Percentiles rank a stretch among this genome's conserved stretches.
Conservation (phyloP, 92 coral and sea anemone species). For the Zoanthus sansibaricus region DNA sequence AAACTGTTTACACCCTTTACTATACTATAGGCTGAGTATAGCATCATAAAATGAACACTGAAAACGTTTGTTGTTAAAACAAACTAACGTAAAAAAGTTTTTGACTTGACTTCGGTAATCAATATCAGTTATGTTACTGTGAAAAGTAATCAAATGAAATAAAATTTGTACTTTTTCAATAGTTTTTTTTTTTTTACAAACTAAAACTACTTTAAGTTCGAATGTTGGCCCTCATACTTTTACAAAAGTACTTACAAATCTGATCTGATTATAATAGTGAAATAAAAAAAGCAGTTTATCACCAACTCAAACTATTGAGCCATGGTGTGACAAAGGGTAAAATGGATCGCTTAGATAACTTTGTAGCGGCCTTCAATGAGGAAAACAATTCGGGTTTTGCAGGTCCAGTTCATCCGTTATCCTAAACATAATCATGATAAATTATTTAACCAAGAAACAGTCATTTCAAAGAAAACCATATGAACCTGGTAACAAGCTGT, state of each 20-base stretch:
- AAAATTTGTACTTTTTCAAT: no score
- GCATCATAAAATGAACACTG: background rate
- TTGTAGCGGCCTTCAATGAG: constrained; percentile 33
- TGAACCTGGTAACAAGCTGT: constrained; percentile 21
- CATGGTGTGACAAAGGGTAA: background rate
- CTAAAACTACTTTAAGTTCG: no score
- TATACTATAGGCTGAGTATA: background rate
- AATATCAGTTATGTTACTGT: no score
- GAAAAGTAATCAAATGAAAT: no score
- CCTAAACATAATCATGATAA: constrained; percentile 31
- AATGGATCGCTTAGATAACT: background rate
- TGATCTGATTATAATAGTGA: no score
- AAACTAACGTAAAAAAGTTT: background rate
- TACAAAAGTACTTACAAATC: no score
- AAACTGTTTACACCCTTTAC: background rate
- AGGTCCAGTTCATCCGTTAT: constrained; percentile 27
- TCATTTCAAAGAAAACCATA: constrained; percentile 30
- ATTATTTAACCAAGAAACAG: background rate
- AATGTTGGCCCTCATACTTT: background rate
- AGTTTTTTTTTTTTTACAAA: no score
- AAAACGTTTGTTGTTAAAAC: background rate
- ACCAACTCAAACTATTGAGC: background rate
- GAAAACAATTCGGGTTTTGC: background rate
- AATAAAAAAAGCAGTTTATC: no score
- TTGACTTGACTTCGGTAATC: background rate